Percentiles rank a stretch among this genome's conserved stretches.
Evolutionary conservation across 2,797 vertebrate genomes (phyloP).

Genomic region (Pseudochromis fuscus): DNA sequence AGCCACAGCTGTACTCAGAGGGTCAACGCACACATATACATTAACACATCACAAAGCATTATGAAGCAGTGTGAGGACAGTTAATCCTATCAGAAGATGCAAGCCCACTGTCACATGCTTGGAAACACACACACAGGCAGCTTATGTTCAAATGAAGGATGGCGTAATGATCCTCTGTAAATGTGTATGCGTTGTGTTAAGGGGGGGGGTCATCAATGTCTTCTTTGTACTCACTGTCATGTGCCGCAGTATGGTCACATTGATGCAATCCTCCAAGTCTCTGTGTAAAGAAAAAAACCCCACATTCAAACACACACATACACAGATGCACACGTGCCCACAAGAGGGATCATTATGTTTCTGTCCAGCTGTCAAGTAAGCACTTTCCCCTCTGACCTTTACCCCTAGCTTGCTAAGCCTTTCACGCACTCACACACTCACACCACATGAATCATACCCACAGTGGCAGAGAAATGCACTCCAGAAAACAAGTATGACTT

Average conservation of each 20-base stretch:
- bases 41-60: background rate
- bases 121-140: conserved; percentile 34
- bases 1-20: conserved; percentile 1
- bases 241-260: conserved; percentile 91
- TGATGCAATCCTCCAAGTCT: conserved; percentile 90
- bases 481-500: conserved; percentile 18
- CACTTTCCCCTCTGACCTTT: conserved; percentile 64
- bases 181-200: conserved; percentile 15
- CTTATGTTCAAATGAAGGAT: conserved; percentile 35
- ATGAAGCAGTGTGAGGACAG: conserved; percentile 3
- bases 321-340: conserved; percentile 3
- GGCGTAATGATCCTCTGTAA: background rate
- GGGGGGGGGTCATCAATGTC: conserved; percentile 40
- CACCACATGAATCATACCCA: conserved; percentile 12
- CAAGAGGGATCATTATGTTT: conserved; percentile 40
- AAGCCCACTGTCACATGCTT: conserved; percentile 52
- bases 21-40: background rate
- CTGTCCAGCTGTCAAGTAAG: conserved; percentile 60
- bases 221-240: conserved; percentile 83
- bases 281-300: conserved; percentile 77
- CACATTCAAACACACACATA: conserved; percentile 7
- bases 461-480: conserved; percentile 15
- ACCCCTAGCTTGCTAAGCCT: conserved; percentile 44
- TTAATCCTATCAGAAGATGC: conserved; percentile 43
- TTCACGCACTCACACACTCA: conserved; percentile 21